Evolutionary conservation across 2,797 vertebrate species (phyloP), one percentile per base, ranked within the genome.

Genomic region (Galagoides demidoff): DNA sequence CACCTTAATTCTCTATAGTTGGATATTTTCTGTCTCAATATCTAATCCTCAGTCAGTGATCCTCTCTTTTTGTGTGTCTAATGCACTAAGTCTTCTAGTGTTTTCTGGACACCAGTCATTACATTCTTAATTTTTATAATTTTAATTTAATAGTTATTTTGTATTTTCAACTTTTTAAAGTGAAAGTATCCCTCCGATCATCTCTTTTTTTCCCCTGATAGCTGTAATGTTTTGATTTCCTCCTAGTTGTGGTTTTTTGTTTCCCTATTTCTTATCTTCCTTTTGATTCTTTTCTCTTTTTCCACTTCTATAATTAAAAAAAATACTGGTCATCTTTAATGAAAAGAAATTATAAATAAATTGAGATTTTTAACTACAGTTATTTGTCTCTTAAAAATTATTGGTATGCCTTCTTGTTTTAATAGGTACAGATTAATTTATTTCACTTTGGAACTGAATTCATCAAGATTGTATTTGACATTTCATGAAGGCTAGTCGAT

Each of bases 351-450:
- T 66, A 84, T 29, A 93, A 39, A 85, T 85, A 66, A 59, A 52
- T 27, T 88, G 68, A 76, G 9, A 77, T 14, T 85, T 10, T 10
- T n/a, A 91, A 92, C 82, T 17, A 43, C 23, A 71, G 9, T 76
- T 82, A 85, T 73, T n/a, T 87, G 73, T 9, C 6, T 93, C 2
- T 90, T 93, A 37, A 90, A 95, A 77, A 89, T 63, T 85, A 76
- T 34, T 77, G 52, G 19, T 94, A 59, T 68, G 5, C 39, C 13
- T 29, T 59, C 0, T 31, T 74, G 11, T 82, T 71, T 52, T 14
- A 78, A 52, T 3, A 88, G 39, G 19, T 79, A 27, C 16, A 85
- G 34, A 63, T 63, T 77, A 39, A 22, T 43, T 49, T 82, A 66
- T 66, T 90, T 73, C 31, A 68, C 1, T 19, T 86, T 76, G 64